Base-by-base conservation (phyloP, 92 coral and sea anemone genomes). In the Umimayanthus kanabou region DNA sequence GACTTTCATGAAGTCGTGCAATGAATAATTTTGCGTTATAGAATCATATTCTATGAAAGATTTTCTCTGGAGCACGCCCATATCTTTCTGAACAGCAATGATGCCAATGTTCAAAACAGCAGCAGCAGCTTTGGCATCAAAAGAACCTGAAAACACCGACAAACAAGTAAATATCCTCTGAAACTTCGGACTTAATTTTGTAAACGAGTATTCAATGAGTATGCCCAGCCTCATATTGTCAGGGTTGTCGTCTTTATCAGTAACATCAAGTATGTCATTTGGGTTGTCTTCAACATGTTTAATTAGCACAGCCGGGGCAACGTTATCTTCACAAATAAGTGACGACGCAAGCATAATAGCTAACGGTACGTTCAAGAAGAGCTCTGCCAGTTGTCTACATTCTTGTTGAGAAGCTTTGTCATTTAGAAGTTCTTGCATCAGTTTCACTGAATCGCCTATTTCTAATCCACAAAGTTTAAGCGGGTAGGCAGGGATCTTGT, bases 71-170 rank as follows among this genome's bases (percentile, higher is more conserved):
- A 80, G 72, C 50, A 55, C 73, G 0, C 45, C 73, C 69, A 80
- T 29, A 1, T 29, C 73, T 22, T 14, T 80, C 71, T 80, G 55
- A 2, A 57, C 43, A 39, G 71, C 10, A 2, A 80, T 53, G 2
- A 29, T 15, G n/a, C 26, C 73, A n/a, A 42, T 14, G 42, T 18
- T 78, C 58, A 78, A 53, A 43, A 78, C 14, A 53, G 8, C 6
- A 28, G 49, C 73, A 20, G 72, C 85, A 25, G 85, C 85, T 2
- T 23, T 65, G 85, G 72, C 45, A 33, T 80, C 85, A 65, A 80
- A 80, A 11, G 85, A 50, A 55, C 66, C 73, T 29, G 71, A 45
- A 65, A 80, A 80, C 30, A 80, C 73, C 20, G 25, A 29, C 53
- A 50, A 55, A 29, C 11, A 23, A 9, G 4, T 11, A 64, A 80